Base-by-base conservation (phyloP, 2,888 invertebrate genomes). In the Calephelis perditalis region DNA sequence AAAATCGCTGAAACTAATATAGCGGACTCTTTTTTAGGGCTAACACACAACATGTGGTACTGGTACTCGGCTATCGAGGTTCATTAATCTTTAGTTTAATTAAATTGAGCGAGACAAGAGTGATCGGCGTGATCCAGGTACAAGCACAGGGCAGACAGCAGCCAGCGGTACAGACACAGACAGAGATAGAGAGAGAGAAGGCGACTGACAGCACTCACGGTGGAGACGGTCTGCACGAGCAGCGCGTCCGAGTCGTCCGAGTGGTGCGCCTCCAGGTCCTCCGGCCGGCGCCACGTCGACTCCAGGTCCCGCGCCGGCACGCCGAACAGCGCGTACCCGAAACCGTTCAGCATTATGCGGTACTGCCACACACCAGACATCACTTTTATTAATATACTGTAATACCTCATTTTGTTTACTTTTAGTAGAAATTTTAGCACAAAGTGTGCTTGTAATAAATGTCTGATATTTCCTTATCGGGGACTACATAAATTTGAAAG, bases 341-440 rank as follows among this genome's bases (percentile, higher is more conserved):
- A 95, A 4, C 96, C 96, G 79, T 96, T 96, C 67, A 96, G 91
- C 82, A 97, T 92, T 72, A 97, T 95, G 67, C 96, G 95, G 79
- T 96, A 96, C 95, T 97, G 90, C 49, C 92, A 78, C 9, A 26
- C 3, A 26, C 26, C 3, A 4, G 26, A 26, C 26, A 26, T 26
- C 26, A 26, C 26, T 26, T 26, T 26, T 26, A 26, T 26, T 26
- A 26, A 26, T 26, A 26, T 26, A 26, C 26, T 26, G 26, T 26
- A 26, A 3, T 26, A 26, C 2, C 26, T 26, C 26, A 26, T 26
- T 26, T 26, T 4, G 26, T 26, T 26, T 26, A 26, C 26, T 26
- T 26, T 26, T 4, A 26, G 26, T 26, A 26, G 26, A 26, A 26
- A 26, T 26, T 26, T 26, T 3, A 26, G 26, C 4, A 4, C 26